Conservation (phyloP, 2,888 invertebrate species). For the Erpobdella octoculata region DNA sequence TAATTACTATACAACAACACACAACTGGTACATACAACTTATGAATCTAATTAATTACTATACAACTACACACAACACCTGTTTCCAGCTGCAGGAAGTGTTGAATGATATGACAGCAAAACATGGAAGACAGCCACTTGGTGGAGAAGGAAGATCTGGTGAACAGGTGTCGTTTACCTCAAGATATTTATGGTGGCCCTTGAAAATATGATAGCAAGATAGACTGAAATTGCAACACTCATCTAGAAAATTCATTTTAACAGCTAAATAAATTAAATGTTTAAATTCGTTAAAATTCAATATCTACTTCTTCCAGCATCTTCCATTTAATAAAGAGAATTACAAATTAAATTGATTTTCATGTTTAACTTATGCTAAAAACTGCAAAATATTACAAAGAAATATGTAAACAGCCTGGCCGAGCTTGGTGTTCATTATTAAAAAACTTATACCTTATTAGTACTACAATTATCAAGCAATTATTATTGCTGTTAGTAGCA, state of each 20-base stretch:
- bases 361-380: too few relatives aligned
- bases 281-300: not conserved
- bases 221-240: not conserved
- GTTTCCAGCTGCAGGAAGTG: not conserved
- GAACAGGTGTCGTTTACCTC: not conserved
- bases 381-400: too few relatives aligned
- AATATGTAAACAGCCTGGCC: too few relatives aligned
- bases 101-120: conserved; percentile 20
- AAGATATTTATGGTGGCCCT: conserved; percentile 8
- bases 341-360: too few relatives aligned
- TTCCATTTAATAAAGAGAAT: too few relatives aligned
- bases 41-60: not conserved
- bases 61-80: not conserved
- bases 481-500: too few relatives aligned
- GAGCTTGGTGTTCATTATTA: too few relatives aligned
- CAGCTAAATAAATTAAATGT: not conserved
- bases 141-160: not conserved
- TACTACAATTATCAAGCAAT: too few relatives aligned
- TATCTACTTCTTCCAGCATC: not conserved
- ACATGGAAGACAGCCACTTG: not conserved
- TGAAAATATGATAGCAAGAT: not conserved
- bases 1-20: too few relatives aligned
- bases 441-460: too few relatives aligned
- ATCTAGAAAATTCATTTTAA: not conserved
- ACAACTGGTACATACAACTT: too few relatives aligned